These are phyloP conservation scores for Xiphophorus hellerii DNA, from an alignment of 2,113 vertebrate species.

Conservation along the genomic window DNA sequence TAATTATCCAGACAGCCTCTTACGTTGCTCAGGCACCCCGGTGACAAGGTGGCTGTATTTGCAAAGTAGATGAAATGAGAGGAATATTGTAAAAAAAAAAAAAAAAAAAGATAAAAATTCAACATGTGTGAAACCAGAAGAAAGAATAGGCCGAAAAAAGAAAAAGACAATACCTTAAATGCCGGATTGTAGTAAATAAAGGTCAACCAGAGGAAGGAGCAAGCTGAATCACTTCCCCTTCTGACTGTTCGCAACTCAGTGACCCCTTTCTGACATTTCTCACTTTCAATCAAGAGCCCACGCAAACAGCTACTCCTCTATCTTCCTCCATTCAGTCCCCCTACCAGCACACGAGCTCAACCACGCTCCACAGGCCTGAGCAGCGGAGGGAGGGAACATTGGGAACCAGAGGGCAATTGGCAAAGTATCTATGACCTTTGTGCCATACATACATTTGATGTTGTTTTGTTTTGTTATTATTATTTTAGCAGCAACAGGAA, in stretches of 20 bases:
- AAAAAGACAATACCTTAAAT: background rate
- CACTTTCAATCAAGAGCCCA: constrained; percentile 14
- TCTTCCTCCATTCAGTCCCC: constrained; percentile 13
- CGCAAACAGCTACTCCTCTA: constrained; percentile 12
- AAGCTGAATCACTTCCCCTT: background rate
- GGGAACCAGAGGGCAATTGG: constrained; percentile 18
- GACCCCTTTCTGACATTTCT: constrained; percentile 10
- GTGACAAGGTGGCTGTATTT: constrained; percentile 26
- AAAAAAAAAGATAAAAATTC: background rate
- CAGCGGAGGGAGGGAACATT: constrained; percentile 8
- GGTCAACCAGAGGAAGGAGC: background rate
- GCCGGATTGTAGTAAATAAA: background rate
- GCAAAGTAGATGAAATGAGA: constrained; percentile 9
- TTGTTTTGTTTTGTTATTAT: background rate
- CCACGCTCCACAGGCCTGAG: background rate
- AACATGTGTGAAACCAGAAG: background rate
- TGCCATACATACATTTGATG: too few species aligned
- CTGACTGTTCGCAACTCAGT: constrained; percentile 9
- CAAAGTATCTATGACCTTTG: constrained; percentile 7
- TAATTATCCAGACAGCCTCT: constrained; percentile 58
- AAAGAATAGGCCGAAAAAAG: background rate
- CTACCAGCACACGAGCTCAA: constrained; percentile 15
- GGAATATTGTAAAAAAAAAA: background rate
- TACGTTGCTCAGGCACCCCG: constrained; percentile 5
- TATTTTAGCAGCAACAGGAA: background rate